A percentile compares a stretch with the other conserved stretches of the same genome.
Conservation (phyloP, 2,888 invertebrate genomes). For the Cerceris rybyensis region DNA sequence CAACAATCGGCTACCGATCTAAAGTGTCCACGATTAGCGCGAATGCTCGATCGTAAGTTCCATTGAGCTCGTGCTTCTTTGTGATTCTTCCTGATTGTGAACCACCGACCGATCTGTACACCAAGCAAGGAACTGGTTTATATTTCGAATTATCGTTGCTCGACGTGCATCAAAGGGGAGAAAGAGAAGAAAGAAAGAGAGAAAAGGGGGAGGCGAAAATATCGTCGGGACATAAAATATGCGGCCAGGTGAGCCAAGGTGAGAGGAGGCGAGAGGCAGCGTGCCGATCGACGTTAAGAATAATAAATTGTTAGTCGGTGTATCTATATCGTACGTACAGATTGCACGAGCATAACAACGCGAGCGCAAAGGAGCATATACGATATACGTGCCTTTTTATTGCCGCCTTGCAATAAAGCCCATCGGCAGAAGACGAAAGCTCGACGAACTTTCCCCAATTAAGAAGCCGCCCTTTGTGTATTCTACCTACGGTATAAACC, state of each 20-base stretch:
- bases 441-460: conserved; percentile 61
- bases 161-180: conserved; percentile 24
- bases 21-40: neutral
- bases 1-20: conserved; percentile 1
- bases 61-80: conserved; percentile 10
- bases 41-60: conserved; percentile 23
- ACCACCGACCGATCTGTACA: conserved; percentile 16
- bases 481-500: conserved; percentile 21
- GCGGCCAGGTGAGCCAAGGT: conserved; percentile 4
- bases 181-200: conserved; percentile 17
- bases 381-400: conserved; percentile 46
- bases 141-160: conserved; percentile 60
- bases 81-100: conserved; percentile 19
- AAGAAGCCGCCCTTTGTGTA: conserved; percentile 30
- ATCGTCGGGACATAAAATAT: conserved; percentile 58
- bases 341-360: neutral
- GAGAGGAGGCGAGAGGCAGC: conserved; percentile 13
- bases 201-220: conserved; percentile 44
- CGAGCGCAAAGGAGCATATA: neutral
- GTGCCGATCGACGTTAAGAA: conserved; percentile 57
- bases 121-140: conserved; percentile 59
- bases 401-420: conserved; percentile 50
- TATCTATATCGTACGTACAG: conserved; percentile 18
- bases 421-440: conserved; percentile 51
- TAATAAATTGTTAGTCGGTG: conserved; percentile 61